Evolutionary conservation across 1,140 invertebrate species (phyloP).

Genomic region (Diuraphis noxia): DNA sequence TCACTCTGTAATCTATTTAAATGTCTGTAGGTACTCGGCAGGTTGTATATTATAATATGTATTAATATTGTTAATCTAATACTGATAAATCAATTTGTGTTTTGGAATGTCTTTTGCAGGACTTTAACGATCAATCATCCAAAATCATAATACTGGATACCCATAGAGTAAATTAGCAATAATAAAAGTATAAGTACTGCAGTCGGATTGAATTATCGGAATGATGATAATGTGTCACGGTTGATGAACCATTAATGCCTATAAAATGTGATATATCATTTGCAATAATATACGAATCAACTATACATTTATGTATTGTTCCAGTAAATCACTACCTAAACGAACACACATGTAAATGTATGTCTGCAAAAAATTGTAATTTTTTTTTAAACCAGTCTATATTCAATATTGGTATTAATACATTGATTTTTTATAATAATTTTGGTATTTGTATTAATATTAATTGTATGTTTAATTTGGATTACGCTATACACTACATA

Average conservation of each 20-base stretch:
- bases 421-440: too few relatives aligned
- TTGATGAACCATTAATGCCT: not conserved
- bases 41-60: not conserved
- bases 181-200: not conserved
- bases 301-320: not conserved
- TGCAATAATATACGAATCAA: not conserved
- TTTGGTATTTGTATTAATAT: too few relatives aligned
- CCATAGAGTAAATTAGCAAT: not conserved
- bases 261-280: not conserved
- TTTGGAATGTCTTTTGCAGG: not conserved
- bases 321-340: not conserved
- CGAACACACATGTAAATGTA: not conserved
- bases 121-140: not conserved
- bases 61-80: not conserved
- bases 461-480: not conserved
- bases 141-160: not conserved
- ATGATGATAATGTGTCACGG: too few relatives aligned
- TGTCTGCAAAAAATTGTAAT: too few relatives aligned
- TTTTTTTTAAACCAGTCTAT: not conserved
- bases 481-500: not conserved
- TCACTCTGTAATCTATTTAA: too few relatives aligned
- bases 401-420: not conserved
- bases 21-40: too few relatives aligned
- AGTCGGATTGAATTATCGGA: not conserved
- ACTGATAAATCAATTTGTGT: not conserved